These are phyloP conservation scores for Heliconius eleuchia DNA, from an alignment of 1,140 invertebrate species.

Conservation along the genomic window DNA sequence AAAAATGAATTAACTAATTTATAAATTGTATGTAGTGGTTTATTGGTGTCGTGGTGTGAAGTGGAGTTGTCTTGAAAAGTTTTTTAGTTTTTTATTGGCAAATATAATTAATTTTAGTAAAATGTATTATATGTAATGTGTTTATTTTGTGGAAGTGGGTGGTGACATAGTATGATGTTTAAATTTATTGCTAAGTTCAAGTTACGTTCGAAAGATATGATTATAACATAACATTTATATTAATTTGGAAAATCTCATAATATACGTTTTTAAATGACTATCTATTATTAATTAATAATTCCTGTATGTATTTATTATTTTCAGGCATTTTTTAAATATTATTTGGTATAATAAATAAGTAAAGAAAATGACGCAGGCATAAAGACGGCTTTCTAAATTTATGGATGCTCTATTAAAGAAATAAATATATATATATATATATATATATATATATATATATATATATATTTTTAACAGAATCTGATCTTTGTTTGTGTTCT, in stretches of 20 bases:
- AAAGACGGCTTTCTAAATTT: conserved; percentile 3
- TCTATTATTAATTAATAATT: background rate
- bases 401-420: background rate
- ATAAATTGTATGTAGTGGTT: conserved; percentile 9
- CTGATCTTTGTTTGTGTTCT: background rate
- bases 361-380: background rate
- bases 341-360: background rate
- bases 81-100: background rate
- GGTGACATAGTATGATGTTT: background rate
- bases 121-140: background rate
- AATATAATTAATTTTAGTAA: background rate
- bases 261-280: background rate
- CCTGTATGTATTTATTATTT: background rate
- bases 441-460: background rate
- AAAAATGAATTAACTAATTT: background rate
- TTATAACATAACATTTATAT: background rate
- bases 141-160: conserved; percentile 2
- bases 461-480: background rate
- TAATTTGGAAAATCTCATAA: background rate
- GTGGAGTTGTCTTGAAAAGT: conserved; percentile 6
- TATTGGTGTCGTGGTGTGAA: conserved; percentile 12
- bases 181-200: background rate
- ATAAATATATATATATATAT: background rate
- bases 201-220: background rate
- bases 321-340: background rate